Evolutionary conservation across 2,113 vertebrate species (phyloP), one percentile per base, ranked within the genome.

Genomic region (Notarius lentiginosus): DNA sequence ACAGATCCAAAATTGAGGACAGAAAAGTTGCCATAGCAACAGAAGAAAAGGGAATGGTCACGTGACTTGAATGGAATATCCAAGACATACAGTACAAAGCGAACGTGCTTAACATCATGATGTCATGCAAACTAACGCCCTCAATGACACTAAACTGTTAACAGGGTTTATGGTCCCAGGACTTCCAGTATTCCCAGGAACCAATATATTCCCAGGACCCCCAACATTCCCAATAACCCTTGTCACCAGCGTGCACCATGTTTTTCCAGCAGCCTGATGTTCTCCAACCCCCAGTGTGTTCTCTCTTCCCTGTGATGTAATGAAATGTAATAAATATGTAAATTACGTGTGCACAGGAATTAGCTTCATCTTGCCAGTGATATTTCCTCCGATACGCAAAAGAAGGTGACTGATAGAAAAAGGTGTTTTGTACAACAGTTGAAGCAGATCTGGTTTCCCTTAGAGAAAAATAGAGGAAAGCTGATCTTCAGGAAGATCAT

Each of bases 11-110:
- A 76, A 76, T 12, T n/a, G 15, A 65, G 72, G 73, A 49, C 24
- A 4, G 58, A 30, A 14, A 79, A 11, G 72, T 79, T 79, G 49
- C 75, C 73, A 79, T 79, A 34, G 84, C 84, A 65, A 85, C 84
- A 17, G 84, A 51, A 10, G 11, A 47, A 24, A 58, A 20, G 22
- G 12, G 49, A 58, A 34, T 17, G 49, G 34, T n/a, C 34, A 76
- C 60, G 82, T 70, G 82, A 83, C 30, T 34, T 2, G 27, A 80
- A 60, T 9, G 4, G 30, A 58, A 58, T 22, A 34, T 22, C 27
- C 75, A 79, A 17, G 79, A 60, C 8, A 22, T 80, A 60, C 18
- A 11, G 27, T 12, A 60, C 4, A 10, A 34, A 22, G 55, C 15
- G 10, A 58, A 56, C 9, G 0, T 60, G 17, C 27, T 55, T n/a